Base-by-base conservation (phyloP, 2,888 invertebrate genomes). In the Cryptosula pallasiana region DNA sequence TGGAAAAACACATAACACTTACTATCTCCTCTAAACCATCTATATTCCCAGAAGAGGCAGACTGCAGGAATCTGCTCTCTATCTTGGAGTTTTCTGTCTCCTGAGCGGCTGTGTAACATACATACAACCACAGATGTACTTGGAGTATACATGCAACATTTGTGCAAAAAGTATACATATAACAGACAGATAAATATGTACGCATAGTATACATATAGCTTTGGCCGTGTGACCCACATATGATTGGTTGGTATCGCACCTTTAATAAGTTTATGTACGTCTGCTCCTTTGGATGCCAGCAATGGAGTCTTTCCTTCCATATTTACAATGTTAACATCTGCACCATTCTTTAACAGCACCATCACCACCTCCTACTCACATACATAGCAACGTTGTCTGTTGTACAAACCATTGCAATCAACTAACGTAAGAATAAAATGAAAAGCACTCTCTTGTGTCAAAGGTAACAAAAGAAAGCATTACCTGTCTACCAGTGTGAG, bases 401-500 rank as follows among this genome's bases (percentile, higher is more conserved):
- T n/a, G n/a, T n/a, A n/a, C n/a, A n/a, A n/a, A n/a, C n/a, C n/a
- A n/a, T n/a, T n/a, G n/a, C n/a, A n/a, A n/a, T n/a, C n/a, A n/a
- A n/a, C n/a, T n/a, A n/a, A n/a, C n/a, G n/a, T n/a, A n/a, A n/a
- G n/a, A n/a, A n/a, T n/a, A n/a, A n/a, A n/a, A n/a, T 45, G 20
- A 45, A 45, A 45, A 45, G 45, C 45, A 45, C 5, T 45, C 9
- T 13, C 45, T 45, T 20, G 45, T 45, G 45, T 45, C 45, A 45
- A 13, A 45, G 20, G 20, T 45, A 45, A 45, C 45, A 13, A 45
- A 5, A 45, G 45, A 45, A 69, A 27, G 55, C 73, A 78, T 77
- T 77, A 90, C 90, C 87, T 89, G 88, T 83, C 90, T 87, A 0
- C 89, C 89, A 77, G 90, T 90, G 81, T 89, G 89, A 3, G 90